Base-by-base conservation (phyloP, 1,140 invertebrate species). In the Leguminivora glycinivorella region DNA sequence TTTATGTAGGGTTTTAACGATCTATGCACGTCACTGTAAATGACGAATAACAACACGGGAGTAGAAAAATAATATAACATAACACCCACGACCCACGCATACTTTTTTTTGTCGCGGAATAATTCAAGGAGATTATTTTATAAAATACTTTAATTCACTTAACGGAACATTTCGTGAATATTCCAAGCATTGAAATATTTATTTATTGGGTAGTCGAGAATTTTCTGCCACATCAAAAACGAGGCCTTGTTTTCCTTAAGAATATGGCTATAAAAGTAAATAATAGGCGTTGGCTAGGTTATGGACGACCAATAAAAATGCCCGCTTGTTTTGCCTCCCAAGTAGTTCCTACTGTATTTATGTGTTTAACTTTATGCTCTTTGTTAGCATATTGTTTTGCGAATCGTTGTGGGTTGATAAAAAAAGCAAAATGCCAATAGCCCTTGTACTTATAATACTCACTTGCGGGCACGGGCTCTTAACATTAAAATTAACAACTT, bases 191-290 rank as follows among this genome's bases (percentile, higher is more conserved):
- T 63, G 58, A 63, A 63, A 34, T 63, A 63, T 63, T 63, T 63
- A 5, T 2, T 63, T 63, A 63, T 31, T 29, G 26, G 47, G 56
- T 19, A 63, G 17, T 26, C 58, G 26, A 25, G 25, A 63, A 60
- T 60, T 63, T 63, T 63, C n/a, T 17, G 58, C 26, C 26, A 19
- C 26, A 31, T 31, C 29, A 31, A 63, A 63, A 63, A 63, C 25
- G 14, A 17, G 24, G 10, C n/a, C 26, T 63, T 63, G 58, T 63
- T 63, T 63, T 63, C 26, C 58, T 63, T n/a, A 34, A 29, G 58
- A 63, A 34, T 31, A 63, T 63, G 25, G 58, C 58, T 63, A 63
- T 63, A 63, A 63, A 63, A 63, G 58, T 63, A 63, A 63, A 63
- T 63, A 63, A 63, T 63, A 63, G 58, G 26, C 58, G 26, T n/a